Evolutionary conservation across 2,113 vertebrate species (phyloP), one percentile per base, ranked within the genome.

Genomic region (Semnornis frantzii): DNA sequence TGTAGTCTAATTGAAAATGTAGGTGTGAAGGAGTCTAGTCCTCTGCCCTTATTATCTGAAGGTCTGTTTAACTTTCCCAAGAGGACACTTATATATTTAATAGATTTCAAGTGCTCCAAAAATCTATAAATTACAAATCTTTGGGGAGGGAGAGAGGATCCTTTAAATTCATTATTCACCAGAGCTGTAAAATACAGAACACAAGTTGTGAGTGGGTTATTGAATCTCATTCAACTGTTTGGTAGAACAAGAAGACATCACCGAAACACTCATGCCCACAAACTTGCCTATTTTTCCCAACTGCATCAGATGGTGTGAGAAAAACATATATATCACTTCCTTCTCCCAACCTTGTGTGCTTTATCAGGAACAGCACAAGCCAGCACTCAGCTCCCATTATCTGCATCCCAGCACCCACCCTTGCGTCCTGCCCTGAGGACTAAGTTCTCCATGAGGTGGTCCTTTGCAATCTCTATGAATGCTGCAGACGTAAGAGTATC

Each of bases 51-150:
- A 64, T 88, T 83, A 77, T 82, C 71, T 54, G 48, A 70, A 58
- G 33, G 37, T 85, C 89, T 57, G 28, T 87, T 85, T 78, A 80
- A 87, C 62, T 50, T 85, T 66, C 94, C 71, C 64, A 69, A 77
- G 72, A 69, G 65, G 18, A 82, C 55, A 31, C 20, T 91, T 82
- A 76, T 85, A 87, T 83, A 80, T 87, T 91, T 93, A 95, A 92
- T 83, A 78, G 81, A 77, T 74, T 46, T 71, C 74, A 83, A 89
- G 66, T 76, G 65, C 13, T 90, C 65, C 74, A 27, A 57, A 85
- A 81, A 89, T 69, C 69, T 46, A 73, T 82, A 86, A 87, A 77
- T 44, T 10, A 86, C 66, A 58, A 86, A 82, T 93, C 46, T 16
- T 71, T 15, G 0, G 62, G 4, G 44, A 8, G 15, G 37, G 25